These are phyloP conservation scores for Diacarnus erythraeanus DNA, from an alignment of 37 sponge, comb jelly and placozoan species.

Conservation along the genomic window DNA sequence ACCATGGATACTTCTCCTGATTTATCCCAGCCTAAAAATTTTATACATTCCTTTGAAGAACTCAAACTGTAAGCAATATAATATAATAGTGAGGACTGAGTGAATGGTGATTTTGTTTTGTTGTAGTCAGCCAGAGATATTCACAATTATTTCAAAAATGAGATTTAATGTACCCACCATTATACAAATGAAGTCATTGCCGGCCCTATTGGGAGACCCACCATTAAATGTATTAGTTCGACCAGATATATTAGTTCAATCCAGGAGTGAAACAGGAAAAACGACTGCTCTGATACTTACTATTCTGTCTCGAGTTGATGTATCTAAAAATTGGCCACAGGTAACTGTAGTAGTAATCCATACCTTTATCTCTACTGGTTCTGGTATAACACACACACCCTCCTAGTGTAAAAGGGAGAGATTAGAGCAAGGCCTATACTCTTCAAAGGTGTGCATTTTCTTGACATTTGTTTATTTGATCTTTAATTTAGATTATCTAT, in stretches of 20 bases:
- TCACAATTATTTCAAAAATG: slow-evolving; percentile 91
- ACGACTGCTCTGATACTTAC: slow-evolving; percentile 96
- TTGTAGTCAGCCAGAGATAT: slow-evolving; percentile 71
- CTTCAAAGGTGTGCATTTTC: background rate
- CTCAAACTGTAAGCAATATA: too few species aligned
- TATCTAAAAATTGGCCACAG: slow-evolving; percentile 75
- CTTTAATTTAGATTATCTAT: slow-evolving; percentile 74
- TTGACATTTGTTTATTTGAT: too few species aligned
- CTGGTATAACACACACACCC: too few species aligned
- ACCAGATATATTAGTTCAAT: slow-evolving; percentile 96
- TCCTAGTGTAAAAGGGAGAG: background rate
- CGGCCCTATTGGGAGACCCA: slow-evolving; percentile 86
- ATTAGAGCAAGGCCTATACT: background rate
- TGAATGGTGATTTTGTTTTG: background rate
- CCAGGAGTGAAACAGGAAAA: slow-evolving; percentile 96
- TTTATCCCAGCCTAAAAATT: too few species aligned
- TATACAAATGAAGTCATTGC: slow-evolving; percentile 94
- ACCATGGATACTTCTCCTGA: too few species aligned
- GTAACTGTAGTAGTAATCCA: too few species aligned
- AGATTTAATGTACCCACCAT: slow-evolving; percentile 92
- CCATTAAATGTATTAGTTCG: too few species aligned
- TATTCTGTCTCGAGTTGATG: slow-evolving; percentile 81
- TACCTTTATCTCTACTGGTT: too few species aligned
- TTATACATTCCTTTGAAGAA: too few species aligned
- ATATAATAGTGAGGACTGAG: too few species aligned